phyloP scores from a whole-genome alignment of 2,797 vertebrate species.

The Sebastes kiyomatsui region DNA sequence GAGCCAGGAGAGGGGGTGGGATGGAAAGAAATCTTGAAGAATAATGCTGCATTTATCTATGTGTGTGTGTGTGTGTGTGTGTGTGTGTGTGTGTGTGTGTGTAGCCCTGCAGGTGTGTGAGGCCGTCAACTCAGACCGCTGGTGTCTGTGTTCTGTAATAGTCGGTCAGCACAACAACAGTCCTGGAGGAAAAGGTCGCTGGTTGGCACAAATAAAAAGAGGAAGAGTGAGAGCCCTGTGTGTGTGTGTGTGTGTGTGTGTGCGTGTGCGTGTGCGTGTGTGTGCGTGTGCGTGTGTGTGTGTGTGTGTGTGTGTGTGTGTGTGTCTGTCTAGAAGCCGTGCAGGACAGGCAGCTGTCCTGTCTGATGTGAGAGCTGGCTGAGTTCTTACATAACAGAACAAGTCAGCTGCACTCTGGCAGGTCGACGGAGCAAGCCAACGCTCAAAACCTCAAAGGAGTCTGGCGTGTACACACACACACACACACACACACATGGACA shows the following conservation, averaged over 20 bases:
- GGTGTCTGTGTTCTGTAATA: conserved; percentile 41
- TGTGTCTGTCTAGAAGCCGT: conserved; percentile 12
- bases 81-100: not conserved
- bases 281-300: too few relatives aligned
- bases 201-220: conserved; percentile 50
- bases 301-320: conserved; percentile 16
- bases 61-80: not conserved
- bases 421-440: conserved; percentile 45
- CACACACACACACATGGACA: not conserved
- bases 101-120: conserved; percentile 25
- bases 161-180: conserved; percentile 42
- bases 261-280: too few relatives aligned
- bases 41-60: not conserved
- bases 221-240: not conserved
- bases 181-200: conserved; percentile 53
- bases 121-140: conserved; percentile 1
- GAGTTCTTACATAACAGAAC: conserved; percentile 72
- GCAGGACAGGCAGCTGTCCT: conserved; percentile 78
- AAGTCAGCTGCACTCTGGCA: conserved; percentile 64
- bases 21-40: conserved; percentile 33
- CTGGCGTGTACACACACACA: not conserved
- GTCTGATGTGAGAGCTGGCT: conserved; percentile 65
- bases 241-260: conserved; percentile 15
- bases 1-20: conserved; percentile 8
- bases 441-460: conserved; percentile 45